Conservation (phyloP, 1,140 invertebrate genomes). For the Aporrectodea caliginosa region DNA sequence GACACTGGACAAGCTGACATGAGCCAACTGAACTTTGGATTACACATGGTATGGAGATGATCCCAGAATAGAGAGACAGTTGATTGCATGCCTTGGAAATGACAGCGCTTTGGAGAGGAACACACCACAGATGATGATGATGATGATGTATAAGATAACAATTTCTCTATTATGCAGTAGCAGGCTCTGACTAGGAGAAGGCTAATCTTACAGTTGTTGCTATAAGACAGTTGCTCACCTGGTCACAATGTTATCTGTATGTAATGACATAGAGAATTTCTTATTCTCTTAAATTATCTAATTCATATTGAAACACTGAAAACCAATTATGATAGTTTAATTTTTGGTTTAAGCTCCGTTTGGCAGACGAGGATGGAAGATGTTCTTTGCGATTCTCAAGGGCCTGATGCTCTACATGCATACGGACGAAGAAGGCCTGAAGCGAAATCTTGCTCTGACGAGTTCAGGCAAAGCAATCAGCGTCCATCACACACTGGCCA, state of each 20-base stretch:
- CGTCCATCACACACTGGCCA: constrained; percentile 91
- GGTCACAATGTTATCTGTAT: not conserved
- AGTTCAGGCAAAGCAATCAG: constrained; percentile 71
- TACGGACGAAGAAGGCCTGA: constrained; percentile 88
- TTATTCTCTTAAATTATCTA: not conserved
- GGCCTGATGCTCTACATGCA: constrained; percentile 94
- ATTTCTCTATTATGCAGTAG: not conserved
- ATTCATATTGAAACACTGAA: not conserved
- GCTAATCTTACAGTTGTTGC: not conserved
- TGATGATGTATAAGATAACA: too few relatives aligned
- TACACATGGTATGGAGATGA: too few relatives aligned
- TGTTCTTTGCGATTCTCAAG: constrained; percentile 93
- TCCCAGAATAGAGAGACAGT: too few relatives aligned
- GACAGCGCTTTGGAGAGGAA: too few relatives aligned
- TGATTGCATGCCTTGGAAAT: too few relatives aligned
- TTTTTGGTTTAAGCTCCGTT: constrained; percentile 74
- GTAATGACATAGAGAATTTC: not conserved
- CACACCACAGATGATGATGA: too few relatives aligned
- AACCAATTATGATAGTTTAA: not conserved
- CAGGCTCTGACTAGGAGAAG: not conserved
- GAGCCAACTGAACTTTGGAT: too few relatives aligned
- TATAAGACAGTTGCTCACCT: not conserved
- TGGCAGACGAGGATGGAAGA: constrained; percentile 96
- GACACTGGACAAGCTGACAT: too few relatives aligned
- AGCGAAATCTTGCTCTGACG: constrained; percentile 65